A percentile compares a stretch with the other conserved stretches of the same genome.
These are phyloP conservation scores for Upupa epops DNA, from an alignment of 2,113 vertebrate genomes.

Conservation along the genomic window DNA sequence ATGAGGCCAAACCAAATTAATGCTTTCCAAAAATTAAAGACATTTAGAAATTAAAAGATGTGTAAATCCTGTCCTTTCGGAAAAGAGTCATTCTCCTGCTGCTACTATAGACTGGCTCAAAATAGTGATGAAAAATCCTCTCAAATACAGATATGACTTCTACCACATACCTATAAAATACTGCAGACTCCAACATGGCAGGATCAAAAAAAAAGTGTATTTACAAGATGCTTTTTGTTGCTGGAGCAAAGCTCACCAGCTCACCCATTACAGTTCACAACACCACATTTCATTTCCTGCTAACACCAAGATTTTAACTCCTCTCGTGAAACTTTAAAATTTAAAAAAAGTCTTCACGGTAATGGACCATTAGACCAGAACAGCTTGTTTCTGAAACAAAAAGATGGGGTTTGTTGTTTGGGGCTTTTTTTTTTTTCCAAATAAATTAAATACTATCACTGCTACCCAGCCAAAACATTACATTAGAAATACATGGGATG, in stretches of 20 bases:
- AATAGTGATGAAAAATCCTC: constrained; percentile 25
- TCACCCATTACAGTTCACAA: constrained; percentile 26
- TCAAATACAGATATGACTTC: neutral
- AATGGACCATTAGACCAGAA: neutral
- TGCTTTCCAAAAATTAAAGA: constrained; percentile 2
- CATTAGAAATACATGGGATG: neutral
- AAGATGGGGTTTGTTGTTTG: neutral
- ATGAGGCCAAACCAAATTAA: neutral
- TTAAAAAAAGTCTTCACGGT: neutral
- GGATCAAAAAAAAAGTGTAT: constrained; percentile 10
- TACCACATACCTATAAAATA: neutral
- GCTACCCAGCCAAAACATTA: neutral
- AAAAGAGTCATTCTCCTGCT: neutral
- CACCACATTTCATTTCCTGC: constrained; percentile 51
- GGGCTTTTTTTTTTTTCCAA: too few relatives aligned
- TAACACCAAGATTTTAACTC: constrained; percentile 10
- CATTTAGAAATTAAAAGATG: constrained; percentile 13
- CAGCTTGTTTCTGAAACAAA: neutral
- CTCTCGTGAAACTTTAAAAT: neutral
- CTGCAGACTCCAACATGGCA: constrained; percentile 44
- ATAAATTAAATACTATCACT: neutral
- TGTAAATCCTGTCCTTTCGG: constrained; percentile 5
- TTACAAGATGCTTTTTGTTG: constrained; percentile 22
- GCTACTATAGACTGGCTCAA: neutral
- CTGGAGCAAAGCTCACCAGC: constrained; percentile 23